A percentile compares a stretch with the other conserved stretches of the same genome.
phyloP scores from a whole-genome alignment of 2,888 invertebrate genomes.

The Drosophila anomalipes region DNA sequence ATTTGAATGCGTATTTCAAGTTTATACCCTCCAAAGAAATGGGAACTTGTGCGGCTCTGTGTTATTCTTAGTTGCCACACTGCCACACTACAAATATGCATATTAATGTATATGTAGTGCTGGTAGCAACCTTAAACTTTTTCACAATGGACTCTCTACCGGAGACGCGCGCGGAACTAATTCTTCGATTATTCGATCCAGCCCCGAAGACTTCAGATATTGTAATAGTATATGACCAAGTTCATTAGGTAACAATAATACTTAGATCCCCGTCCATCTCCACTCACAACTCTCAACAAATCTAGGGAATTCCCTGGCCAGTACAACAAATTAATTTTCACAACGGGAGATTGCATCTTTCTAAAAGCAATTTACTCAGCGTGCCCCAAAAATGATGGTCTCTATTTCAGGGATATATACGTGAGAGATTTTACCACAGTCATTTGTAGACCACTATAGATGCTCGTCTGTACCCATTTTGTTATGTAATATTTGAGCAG shows the following conservation, averaged over 20 bases:
- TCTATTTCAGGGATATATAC: background rate
- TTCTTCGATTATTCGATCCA: background rate
- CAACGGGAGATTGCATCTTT: background rate
- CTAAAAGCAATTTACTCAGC: background rate
- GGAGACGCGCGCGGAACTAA: background rate
- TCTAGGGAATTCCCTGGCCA: background rate
- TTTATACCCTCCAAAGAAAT: slow-evolving; percentile 25
- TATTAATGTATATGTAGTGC: background rate
- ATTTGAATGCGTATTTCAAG: slow-evolving; percentile 30
- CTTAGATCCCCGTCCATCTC: background rate
- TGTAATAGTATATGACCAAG: background rate
- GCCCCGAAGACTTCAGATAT: background rate
- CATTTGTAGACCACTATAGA: background rate
- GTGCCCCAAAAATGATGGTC: background rate
- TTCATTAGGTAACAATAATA: background rate
- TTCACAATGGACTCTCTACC: too few relatives aligned
- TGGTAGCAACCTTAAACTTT: background rate
- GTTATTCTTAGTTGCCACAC: slow-evolving; percentile 3
- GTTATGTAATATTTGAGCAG: background rate
- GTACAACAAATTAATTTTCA: background rate
- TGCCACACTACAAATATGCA: background rate
- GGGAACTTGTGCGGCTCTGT: slow-evolving; percentile 14
- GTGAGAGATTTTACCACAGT: background rate
- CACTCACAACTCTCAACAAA: background rate
- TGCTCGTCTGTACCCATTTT: background rate